Percentiles rank a stretch among this genome's conserved stretches.
phyloP scores from a whole-genome alignment of 1,140 invertebrate species.

The Mycetomoellerius zeteki region DNA sequence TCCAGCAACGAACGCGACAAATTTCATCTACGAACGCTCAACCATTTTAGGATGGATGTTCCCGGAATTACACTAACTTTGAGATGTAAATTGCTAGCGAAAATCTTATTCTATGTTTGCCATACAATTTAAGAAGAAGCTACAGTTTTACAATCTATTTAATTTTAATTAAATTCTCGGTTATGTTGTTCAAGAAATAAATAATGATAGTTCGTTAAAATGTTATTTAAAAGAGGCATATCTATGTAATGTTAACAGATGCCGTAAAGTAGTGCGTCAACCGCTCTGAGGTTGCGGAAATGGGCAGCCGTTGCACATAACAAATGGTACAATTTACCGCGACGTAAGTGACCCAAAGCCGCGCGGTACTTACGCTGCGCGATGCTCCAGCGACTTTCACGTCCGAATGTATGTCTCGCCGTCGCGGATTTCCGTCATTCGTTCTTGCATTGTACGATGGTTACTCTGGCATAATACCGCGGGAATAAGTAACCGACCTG shows the following conservation, averaged over 20 bases:
- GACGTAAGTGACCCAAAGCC: conserved; percentile 43
- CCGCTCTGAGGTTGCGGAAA: conserved; percentile 17
- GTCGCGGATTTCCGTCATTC: conserved; percentile 19
- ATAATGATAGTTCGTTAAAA: conserved; percentile 15
- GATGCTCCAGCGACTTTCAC: conserved; percentile 2
- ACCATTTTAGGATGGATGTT: conserved; percentile 14
- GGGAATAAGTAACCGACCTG: conserved; percentile 8
- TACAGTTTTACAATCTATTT: not conserved
- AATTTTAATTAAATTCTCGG: not conserved
- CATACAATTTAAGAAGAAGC: not conserved
- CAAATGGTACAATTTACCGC: conserved; percentile 53
- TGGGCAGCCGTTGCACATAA: conserved; percentile 42
- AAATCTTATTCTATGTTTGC: not conserved
- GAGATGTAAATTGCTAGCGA: not conserved
- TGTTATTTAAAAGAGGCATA: not conserved
- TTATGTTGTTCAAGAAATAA: not conserved
- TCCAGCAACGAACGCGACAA: conserved; percentile 7
- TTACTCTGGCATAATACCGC: conserved; percentile 21
- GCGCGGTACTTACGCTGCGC: not conserved
- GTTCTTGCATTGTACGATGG: conserved; percentile 22
- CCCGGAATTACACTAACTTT: not conserved
- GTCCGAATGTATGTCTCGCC: not conserved
- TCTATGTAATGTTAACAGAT: conserved; percentile 25
- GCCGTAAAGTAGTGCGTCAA: conserved; percentile 47
- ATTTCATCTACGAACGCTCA: conserved; percentile 40